phyloP scores from a whole-genome alignment of 2,888 invertebrate genomes.

The Creontiades dilutus region DNA sequence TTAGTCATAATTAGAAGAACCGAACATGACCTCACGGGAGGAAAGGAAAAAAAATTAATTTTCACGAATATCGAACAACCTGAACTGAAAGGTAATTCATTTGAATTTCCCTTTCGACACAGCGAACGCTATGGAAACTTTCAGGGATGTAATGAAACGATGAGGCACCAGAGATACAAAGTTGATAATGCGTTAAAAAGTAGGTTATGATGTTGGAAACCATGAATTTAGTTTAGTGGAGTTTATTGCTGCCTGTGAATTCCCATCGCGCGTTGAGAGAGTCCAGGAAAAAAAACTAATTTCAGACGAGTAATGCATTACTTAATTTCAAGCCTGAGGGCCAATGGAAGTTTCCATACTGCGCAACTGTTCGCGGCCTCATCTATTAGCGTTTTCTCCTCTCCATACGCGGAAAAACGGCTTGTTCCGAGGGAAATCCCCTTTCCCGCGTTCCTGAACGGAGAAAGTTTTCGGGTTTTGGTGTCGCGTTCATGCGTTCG shows the following conservation, averaged over 20 bases:
- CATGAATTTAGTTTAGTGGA: constrained; percentile 1
- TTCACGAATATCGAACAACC: too few species aligned
- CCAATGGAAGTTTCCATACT: background rate
- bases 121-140: background rate
- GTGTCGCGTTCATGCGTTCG: background rate
- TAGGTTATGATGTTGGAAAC: background rate
- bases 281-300: background rate
- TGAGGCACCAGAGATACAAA: background rate
- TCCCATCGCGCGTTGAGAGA: constrained; percentile 4
- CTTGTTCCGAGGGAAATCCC: background rate
- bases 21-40: too few species aligned
- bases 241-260: background rate
- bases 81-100: background rate
- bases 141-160: background rate
- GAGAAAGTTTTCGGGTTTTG: background rate
- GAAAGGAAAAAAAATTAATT: too few species aligned
- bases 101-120: background rate
- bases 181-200: background rate
- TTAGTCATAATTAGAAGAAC: background rate
- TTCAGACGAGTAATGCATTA: constrained; percentile 7
- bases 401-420: constrained; percentile 1
- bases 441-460: background rate
- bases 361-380: background rate
- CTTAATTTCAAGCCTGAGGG: background rate
- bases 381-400: background rate